Conservation (phyloP, 2,113 vertebrate genomes). For the Eurypyga helias region DNA sequence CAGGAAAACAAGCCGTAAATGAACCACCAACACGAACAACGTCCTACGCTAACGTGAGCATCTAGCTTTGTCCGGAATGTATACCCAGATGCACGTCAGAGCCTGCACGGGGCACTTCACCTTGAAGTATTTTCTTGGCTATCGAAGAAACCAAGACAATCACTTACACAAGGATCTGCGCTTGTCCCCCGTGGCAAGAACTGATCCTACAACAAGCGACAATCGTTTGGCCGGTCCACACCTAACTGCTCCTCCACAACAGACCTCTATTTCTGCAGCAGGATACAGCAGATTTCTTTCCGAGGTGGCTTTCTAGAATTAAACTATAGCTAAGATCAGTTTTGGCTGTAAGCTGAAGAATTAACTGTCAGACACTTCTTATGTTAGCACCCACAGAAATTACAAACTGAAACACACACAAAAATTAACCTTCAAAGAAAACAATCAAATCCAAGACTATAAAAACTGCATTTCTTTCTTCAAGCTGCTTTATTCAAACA, state of each 20-base stretch:
- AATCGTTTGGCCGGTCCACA: not conserved
- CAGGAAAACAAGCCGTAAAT: not conserved
- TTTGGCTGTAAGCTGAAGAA: not conserved
- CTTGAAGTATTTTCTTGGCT: not conserved
- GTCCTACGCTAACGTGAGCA: rapidly evolving
- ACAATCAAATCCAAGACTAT: not conserved
- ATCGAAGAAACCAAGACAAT: not conserved
- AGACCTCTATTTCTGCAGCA: not conserved
- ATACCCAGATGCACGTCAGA: not conserved
- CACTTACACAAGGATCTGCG: not conserved
- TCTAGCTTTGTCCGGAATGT: not conserved
- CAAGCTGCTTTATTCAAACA: not conserved
- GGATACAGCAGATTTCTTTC: no score
- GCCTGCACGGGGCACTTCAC: not conserved
- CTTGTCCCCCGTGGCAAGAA: not conserved
- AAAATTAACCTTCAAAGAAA: not conserved
- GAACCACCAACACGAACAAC: not conserved
- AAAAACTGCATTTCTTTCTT: not conserved
- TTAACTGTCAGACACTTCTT: not conserved
- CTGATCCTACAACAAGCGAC: not conserved
- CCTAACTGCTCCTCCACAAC: not conserved
- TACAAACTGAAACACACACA: not conserved
- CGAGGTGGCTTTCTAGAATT: not conserved
- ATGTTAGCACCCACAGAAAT: not conserved
- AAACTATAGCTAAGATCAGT: not conserved